Percentiles rank a stretch among this genome's conserved stretches.
Conservation (phyloP, 2,797 vertebrate genomes). For the Gallinago solitaria region DNA sequence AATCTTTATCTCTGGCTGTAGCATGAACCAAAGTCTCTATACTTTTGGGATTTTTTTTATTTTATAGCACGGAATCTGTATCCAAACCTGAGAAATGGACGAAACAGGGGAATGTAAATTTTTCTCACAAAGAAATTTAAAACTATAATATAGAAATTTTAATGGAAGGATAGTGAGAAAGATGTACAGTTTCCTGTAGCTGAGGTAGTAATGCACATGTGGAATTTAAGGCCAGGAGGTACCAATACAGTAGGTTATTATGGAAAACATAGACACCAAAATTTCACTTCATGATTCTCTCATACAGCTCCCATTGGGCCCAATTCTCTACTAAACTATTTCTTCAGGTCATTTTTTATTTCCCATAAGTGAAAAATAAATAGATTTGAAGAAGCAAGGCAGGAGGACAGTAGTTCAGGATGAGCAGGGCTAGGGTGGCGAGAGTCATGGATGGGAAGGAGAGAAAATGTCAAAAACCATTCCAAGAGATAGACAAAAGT, state of each 20-base stretch:
- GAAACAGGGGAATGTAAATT: background rate
- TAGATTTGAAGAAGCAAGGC: background rate
- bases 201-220: background rate
- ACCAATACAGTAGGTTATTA: background rate
- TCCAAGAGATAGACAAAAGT: background rate
- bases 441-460: background rate
- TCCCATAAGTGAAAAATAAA: background rate
- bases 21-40: background rate
- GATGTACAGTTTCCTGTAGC: background rate
- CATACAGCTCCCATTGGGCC: background rate
- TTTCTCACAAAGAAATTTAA: background rate
- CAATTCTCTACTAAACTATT: background rate
- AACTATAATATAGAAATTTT: background rate
- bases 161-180: background rate
- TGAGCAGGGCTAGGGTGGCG: background rate
- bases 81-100: fast-evolving
- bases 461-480: background rate
- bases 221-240: background rate
- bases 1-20: background rate
- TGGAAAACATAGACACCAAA: background rate
- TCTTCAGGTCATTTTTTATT: background rate
- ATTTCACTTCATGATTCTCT: background rate
- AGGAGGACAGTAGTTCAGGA: background rate
- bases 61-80: background rate
- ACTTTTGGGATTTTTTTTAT: background rate